Base-by-base conservation (phyloP, 2,113 vertebrate genomes). In the Neodon shergylaensis region DNA sequence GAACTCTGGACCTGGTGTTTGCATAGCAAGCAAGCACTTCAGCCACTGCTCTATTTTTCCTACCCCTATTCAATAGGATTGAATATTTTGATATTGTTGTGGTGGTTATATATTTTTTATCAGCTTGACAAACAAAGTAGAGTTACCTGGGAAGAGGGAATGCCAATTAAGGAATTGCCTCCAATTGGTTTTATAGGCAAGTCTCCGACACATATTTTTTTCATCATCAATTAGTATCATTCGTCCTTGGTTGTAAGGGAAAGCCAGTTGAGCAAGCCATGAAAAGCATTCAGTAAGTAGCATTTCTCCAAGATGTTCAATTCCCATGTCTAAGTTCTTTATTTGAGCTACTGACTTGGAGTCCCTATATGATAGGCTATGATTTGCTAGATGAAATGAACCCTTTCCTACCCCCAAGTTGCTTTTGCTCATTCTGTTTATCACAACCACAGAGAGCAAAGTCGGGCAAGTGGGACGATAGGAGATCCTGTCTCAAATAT, bases 171-270 rank as follows among this genome's bases (percentile, higher is more conserved):
- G 19, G 28, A 78, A 78, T 52, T 78, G 33, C 31, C 31, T 36
- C 1, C 21, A 31, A 36, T 36, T 36, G 17, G 9, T 4, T 33
- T 2, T 2, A 12, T 52, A 19, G 17, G 1, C 17, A 36, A 19
- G 31, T 36, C 49, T 79, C 47, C 5, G 47, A 12, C 4, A 12
- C 21, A 14, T 54, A 21, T 52, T 52, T 8, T 28, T 73, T 74
- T 42, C 47, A 52, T 79, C 17, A 36, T 0, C 12, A 2, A 22
- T 79, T 54, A 54, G 21, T 24, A 7, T 21, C 31, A n/a, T 19
- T 5, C 8, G 49, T 79, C 4, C 17, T 36, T 79, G 77, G 47
- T 54, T 81, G 17, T 54, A 81, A 54, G 54, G 22, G 31, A n/a
- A 54, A 81, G 2, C 78, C 12, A 24, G 19, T 19, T n/a, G 49